These are phyloP conservation scores for Xerus rutilus DNA, from an alignment of 2,797 vertebrate genomes.

Conservation along the genomic window DNA sequence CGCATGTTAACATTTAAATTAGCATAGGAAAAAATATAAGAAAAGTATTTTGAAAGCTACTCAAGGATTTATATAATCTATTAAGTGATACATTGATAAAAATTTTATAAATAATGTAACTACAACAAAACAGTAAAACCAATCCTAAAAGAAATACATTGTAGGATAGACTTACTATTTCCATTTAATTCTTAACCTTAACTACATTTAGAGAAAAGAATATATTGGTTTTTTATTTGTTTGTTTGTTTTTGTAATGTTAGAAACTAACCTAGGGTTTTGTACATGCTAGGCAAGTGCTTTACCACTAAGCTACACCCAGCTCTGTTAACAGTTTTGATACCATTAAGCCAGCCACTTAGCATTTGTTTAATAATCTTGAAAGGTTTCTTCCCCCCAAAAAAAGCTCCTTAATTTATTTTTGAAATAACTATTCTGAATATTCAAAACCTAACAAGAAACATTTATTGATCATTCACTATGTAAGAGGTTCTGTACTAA, in stretches of 20 bases:
- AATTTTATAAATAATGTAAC: conserved; percentile 31
- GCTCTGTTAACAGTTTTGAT: neutral
- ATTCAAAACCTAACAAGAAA: conserved; percentile 49
- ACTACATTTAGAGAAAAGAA: neutral
- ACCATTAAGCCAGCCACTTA: neutral
- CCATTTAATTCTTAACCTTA: neutral
- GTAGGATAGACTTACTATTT: conserved; percentile 31
- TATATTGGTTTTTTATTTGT: neutral
- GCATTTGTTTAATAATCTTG: conserved; percentile 17
- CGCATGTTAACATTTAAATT: conserved; percentile 60
- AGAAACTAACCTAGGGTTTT: neutral
- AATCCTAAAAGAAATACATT: conserved; percentile 45
- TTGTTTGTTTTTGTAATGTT: neutral
- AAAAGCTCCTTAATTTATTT: conserved; percentile 26
- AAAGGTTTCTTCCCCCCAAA: neutral
- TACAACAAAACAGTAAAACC: conserved; percentile 39
- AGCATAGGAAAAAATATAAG: conserved; percentile 35
- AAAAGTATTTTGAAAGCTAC: conserved; percentile 59
- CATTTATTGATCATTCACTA: conserved; percentile 23
- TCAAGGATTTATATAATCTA: neutral
- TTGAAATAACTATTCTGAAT: conserved; percentile 49
- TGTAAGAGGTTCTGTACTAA: neutral
- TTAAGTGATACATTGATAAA: conserved; percentile 10
- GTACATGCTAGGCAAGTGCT: neutral
- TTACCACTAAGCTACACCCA: neutral